A percentile compares a stretch with the other conserved stretches of the same genome.
Conservation (phyloP, 1,140 invertebrate species). For the Palaemon carinicauda region DNA sequence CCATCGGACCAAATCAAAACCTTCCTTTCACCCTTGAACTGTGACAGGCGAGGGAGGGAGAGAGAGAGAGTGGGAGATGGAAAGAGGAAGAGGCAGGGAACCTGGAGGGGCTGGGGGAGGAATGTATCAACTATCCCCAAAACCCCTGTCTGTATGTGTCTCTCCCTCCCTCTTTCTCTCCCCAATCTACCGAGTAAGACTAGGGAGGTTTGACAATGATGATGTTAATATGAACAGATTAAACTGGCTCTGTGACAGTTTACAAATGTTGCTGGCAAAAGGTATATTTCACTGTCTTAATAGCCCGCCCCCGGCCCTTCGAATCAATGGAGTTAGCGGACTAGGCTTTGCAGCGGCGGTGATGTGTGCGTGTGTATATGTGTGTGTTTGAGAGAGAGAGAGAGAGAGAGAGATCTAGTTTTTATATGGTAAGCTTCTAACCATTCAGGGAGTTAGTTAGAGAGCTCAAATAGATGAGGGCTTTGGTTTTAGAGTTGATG, state of each 20-base stretch:
- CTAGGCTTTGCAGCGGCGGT: neutral
- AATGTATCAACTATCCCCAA: too few species aligned
- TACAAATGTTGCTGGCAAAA: conserved; percentile 37
- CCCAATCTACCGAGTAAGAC: conserved; percentile 29
- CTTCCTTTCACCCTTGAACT: too few species aligned
- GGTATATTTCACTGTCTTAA: conserved; percentile 56
- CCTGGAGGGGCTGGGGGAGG: too few species aligned
- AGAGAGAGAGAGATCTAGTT: neutral
- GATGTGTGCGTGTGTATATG: neutral
- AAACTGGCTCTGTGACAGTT: conserved; percentile 33
- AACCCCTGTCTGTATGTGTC: neutral
- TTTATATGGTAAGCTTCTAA: too few species aligned
- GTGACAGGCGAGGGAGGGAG: too few species aligned
- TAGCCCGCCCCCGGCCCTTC: neutral
- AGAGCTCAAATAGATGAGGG: too few species aligned
- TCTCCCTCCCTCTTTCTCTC: neutral
- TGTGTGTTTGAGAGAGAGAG: neutral
- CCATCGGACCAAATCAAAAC: too few species aligned
- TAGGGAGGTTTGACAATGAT: conserved; percentile 49
- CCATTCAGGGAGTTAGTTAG: too few species aligned
- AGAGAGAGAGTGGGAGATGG: too few species aligned
- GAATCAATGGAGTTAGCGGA: conserved; percentile 43
- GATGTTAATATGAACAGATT: conserved; percentile 56
- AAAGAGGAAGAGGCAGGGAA: too few species aligned
- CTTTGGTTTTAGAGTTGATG: too few species aligned